These are phyloP conservation scores for Papilio aristodemus DNA, from an alignment of 1,140 invertebrate genomes.

Conservation along the genomic window DNA sequence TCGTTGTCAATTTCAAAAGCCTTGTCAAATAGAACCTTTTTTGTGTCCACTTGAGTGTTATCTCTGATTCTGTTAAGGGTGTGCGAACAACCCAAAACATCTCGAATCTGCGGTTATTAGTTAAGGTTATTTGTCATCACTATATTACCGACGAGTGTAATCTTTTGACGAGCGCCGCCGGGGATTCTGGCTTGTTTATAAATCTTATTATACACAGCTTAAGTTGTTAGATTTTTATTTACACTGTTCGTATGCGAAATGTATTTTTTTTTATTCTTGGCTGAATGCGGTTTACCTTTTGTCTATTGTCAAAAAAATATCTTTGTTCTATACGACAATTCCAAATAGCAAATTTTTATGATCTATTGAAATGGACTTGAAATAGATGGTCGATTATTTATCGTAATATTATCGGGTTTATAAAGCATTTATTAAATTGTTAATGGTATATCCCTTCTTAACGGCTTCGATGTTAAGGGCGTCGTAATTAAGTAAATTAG, in stretches of 20 bases:
- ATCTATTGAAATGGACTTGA: not conserved
- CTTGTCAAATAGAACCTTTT: slow-evolving; percentile 29
- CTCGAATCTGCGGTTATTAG: slow-evolving; percentile 31
- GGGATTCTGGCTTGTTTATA: slow-evolving; percentile 54
- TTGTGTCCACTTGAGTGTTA: slow-evolving; percentile 35
- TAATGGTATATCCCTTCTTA: not conserved
- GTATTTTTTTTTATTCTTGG: slow-evolving; percentile 40
- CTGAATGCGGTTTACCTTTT: not conserved
- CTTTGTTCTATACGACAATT: not conserved
- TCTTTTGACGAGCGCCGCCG: slow-evolving; percentile 69
- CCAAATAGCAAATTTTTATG: not conserved
- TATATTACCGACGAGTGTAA: slow-evolving; percentile 49
- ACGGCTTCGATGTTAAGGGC: not conserved
- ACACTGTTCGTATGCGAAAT: slow-evolving; percentile 54
- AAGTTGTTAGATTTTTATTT: slow-evolving; percentile 60
- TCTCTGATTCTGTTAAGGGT: slow-evolving; percentile 61
- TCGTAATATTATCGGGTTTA: not conserved
- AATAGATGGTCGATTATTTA: not conserved
- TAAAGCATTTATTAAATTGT: not conserved
- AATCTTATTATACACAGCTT: slow-evolving; percentile 55
- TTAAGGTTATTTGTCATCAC: slow-evolving; percentile 48
- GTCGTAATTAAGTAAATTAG: too few relatives aligned
- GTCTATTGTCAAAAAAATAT: not conserved
- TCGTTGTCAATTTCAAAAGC: slow-evolving; percentile 23
- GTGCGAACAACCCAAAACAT: slow-evolving; percentile 61